phyloP scores from a whole-genome alignment of 2,113 vertebrate genomes.

The Axis porcinus region DNA sequence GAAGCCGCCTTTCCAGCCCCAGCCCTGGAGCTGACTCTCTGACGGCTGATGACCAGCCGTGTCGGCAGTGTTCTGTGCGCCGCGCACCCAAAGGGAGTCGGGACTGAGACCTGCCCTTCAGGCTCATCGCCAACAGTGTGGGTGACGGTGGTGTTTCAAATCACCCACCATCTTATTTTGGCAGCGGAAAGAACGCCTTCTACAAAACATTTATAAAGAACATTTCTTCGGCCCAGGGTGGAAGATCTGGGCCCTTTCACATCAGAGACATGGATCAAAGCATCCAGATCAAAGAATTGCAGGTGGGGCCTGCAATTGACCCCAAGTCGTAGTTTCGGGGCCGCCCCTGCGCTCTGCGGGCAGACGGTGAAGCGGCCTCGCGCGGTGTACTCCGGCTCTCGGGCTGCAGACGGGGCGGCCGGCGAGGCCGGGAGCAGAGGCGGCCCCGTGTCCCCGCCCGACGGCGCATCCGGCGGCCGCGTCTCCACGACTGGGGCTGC shows the following conservation, averaged over 20 bases:
- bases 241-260: not conserved
- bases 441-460: no score
- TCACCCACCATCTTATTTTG: not conserved
- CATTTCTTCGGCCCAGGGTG: not conserved
- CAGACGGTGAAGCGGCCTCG: fast-evolving
- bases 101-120: not conserved
- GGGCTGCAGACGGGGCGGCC: no score
- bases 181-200: not conserved
- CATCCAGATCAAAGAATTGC: no score
- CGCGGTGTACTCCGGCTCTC: not conserved
- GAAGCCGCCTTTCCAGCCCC: not conserved
- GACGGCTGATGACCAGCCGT: not conserved
- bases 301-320: not conserved
- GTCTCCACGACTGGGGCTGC: no score
- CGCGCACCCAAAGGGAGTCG: not conserved
- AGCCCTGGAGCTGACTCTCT: not conserved
- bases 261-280: not conserved
- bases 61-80: not conserved
- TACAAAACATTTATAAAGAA: not conserved
- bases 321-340: not conserved
- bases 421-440: not conserved
- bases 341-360: not conserved
- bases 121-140: not conserved
- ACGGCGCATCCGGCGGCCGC: no score
- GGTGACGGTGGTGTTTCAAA: not conserved